Conservation (phyloP, 2,113 vertebrate species). For the Entosphenus tridentatus region DNA sequence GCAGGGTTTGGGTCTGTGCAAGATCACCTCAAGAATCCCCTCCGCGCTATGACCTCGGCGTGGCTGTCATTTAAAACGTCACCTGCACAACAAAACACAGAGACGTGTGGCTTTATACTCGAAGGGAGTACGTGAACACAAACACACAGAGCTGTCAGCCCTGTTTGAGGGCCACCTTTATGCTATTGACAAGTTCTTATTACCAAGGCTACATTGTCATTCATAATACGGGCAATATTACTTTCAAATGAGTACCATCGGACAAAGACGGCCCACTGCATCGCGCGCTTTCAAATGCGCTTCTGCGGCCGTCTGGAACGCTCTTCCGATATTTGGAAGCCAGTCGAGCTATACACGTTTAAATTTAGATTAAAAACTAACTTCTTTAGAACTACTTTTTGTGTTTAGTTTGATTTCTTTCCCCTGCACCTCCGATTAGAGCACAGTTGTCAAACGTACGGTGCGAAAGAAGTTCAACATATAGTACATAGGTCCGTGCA, state of each 20-base stretch:
- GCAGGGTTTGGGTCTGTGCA: too few relatives aligned
- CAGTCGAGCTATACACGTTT: too few relatives aligned
- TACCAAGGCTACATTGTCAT: not conserved
- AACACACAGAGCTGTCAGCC: not conserved
- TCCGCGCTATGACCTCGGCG: constrained; percentile 62
- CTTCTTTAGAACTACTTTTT: too few relatives aligned
- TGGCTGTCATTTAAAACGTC: constrained; percentile 84
- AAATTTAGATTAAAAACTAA: too few relatives aligned
- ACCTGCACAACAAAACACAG: constrained; percentile 22
- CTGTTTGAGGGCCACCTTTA: not conserved
- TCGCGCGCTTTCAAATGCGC: too few relatives aligned
- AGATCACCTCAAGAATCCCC: constrained; percentile 62
- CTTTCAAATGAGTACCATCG: not conserved
- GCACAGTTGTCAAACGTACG: not conserved
- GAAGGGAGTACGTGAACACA: not conserved
- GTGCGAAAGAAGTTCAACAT: not conserved
- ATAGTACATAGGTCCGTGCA: not conserved
- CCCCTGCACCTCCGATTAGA: not conserved
- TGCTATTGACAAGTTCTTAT: not conserved
- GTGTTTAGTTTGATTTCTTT: not conserved
- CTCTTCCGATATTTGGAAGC: too few relatives aligned
- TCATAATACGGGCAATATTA: not conserved
- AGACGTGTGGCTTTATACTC: not conserved
- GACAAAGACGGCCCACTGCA: not conserved
- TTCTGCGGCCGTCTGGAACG: too few relatives aligned